phyloP scores from a whole-genome alignment of 2,113 vertebrate species.

The Protomyctophum bolini region DNA sequence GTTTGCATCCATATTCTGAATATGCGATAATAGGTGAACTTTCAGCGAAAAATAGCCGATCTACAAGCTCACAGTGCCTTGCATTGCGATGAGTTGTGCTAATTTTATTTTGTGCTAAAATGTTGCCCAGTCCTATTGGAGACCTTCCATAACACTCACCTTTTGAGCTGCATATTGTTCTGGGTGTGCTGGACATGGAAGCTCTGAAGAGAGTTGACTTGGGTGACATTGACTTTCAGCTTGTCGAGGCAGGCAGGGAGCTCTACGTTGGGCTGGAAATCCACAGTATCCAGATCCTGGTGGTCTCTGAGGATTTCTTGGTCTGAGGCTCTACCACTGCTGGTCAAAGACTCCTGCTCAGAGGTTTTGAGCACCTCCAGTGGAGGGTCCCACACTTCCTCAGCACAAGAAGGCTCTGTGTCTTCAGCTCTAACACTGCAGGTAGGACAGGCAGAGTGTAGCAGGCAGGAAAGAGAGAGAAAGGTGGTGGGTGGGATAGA shows the following conservation, averaged over 20 bases:
- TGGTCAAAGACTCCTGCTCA: background rate
- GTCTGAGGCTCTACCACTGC: rapidly evolving
- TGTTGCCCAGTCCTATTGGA: no score
- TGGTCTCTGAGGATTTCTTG: background rate
- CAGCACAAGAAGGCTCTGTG: rapidly evolving
- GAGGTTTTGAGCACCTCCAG: conserved; percentile 13
- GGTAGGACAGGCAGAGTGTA: no score
- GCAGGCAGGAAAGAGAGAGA: background rate
- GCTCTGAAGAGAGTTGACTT: conserved; percentile 87
- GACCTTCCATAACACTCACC: conserved; percentile 69
- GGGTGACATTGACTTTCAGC: conserved; percentile 79
- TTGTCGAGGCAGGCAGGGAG: conserved; percentile 59
- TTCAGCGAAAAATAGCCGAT: no score
- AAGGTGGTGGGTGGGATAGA: background rate
- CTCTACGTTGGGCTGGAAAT: conserved; percentile 44
- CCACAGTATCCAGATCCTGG: background rate
- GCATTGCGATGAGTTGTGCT: no score
- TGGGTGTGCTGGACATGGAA: conserved; percentile 84
- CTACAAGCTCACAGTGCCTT: no score
- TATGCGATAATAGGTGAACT: no score
- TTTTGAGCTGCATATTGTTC: conserved; percentile 79
- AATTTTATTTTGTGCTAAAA: no score
- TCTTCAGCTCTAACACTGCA: conserved; percentile 21
- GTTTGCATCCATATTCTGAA: no score
- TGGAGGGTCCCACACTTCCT: conserved; percentile 63